Base-by-base conservation (phyloP, 1,140 invertebrate species). In the Polypedilum pembai region DNA sequence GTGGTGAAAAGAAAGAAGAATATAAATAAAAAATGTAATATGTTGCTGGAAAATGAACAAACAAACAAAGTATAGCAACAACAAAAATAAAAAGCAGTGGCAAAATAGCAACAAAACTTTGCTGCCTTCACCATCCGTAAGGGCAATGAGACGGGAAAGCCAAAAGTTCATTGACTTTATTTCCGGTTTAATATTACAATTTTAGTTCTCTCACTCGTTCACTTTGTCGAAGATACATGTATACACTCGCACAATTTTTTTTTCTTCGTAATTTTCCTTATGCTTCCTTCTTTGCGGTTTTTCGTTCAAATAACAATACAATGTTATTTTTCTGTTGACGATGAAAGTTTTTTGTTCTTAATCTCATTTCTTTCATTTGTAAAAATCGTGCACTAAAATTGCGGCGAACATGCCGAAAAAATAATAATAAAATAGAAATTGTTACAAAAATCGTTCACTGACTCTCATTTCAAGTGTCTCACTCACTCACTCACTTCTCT, bases 81-180 rank as follows among this genome's bases (percentile, higher is more conserved):
- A 56, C 3, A 56, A 56, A 15, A 56, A 56, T 56, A 56, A 56
- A 56, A 33, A 33, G 1, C 24, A 33, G 24, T 5, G 24, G 24
- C 24, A 33, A 33, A 33, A 33, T 33, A 33, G 24, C 24, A 33
- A 56, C 45, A 56, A 56, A 15, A 12, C 12, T 56, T 56, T n/a
- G 15, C 45, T n/a, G 45, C 5, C 24, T 33, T 33, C 5, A 33
- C 24, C 24, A 33, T 5, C 24, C 1, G 24, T 33, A 56, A 15
- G 45, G 45, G 45, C 45, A 56, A 56, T 69, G 65, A 69, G 20
- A 69, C 20, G 20, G 20, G 20, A 69, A 69, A 20, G 17, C 65
- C 65, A 69, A 69, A 69, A 69, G 65, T 69, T 69, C 65, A 69
- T 69, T 69, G 65, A 69, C 65, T 69, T 69, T 69, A 69, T 69